Evolutionary conservation across 2,797 vertebrate genomes (phyloP).

Genomic region (Podarcis siculus): DNA sequence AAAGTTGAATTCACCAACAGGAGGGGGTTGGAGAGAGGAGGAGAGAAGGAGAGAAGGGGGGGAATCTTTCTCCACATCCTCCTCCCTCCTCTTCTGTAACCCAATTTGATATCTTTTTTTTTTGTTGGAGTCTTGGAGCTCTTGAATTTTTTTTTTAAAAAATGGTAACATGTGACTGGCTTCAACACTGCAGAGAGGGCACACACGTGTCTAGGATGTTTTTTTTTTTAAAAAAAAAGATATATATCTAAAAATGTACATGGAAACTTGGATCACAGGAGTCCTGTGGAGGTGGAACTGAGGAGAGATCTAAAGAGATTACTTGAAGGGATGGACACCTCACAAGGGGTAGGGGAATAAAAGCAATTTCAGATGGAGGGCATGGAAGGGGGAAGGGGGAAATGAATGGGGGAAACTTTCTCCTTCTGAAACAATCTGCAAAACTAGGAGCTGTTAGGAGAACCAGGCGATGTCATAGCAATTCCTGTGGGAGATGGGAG

Average conservation of each 20-base stretch:
- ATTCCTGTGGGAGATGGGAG: slow-evolving; percentile 35
- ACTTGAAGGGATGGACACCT: slow-evolving; percentile 1
- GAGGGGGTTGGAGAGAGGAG: background rate
- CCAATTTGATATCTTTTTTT: background rate
- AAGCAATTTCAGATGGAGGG: background rate
- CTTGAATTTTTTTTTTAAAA: background rate
- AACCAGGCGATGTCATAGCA: slow-evolving; percentile 52
- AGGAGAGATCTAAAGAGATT: background rate
- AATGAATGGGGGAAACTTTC: background rate
- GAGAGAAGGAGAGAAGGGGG: background rate
- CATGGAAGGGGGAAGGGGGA: no score
- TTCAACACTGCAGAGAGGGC: background rate
- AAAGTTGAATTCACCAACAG: background rate
- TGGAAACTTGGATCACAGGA: background rate
- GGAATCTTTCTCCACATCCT: background rate
- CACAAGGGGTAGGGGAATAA: background rate
- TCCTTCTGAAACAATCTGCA: slow-evolving; percentile 15
- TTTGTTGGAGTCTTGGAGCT: background rate
- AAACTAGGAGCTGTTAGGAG: slow-evolving; percentile 13
- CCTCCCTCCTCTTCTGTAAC: background rate
- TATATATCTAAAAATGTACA: background rate
- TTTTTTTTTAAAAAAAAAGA: background rate
- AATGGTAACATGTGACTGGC: background rate
- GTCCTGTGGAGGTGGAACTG: background rate
- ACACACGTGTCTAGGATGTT: background rate